Evolutionary conservation across 2,888 invertebrate genomes (phyloP).

Genomic region (Cordilura impudica): DNA sequence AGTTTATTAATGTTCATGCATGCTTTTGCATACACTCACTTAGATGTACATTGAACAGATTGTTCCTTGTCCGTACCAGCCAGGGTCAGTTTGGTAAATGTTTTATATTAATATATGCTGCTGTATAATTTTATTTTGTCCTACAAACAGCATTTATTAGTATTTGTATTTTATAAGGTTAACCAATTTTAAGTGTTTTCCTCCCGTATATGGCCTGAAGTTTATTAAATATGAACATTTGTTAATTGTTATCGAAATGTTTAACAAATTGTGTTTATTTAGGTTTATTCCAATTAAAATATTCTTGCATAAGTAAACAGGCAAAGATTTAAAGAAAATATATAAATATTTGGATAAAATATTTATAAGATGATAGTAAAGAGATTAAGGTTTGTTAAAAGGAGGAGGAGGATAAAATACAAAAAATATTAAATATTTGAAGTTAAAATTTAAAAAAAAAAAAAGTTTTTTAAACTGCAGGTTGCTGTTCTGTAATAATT

Average conservation of each 20-base stretch:
- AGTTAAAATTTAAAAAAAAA: too few species aligned
- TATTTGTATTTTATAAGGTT: not conserved
- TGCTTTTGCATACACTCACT: not conserved
- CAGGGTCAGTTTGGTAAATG: slow-evolving; percentile 1
- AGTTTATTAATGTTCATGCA: slow-evolving; percentile 45
- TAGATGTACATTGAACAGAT: not conserved
- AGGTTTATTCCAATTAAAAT: not conserved
- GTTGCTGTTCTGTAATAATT: too few species aligned
- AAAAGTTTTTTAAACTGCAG: too few species aligned
- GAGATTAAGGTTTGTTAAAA: too few species aligned
- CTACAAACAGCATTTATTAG: slow-evolving; percentile 14
- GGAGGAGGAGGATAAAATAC: too few species aligned
- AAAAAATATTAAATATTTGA: too few species aligned
- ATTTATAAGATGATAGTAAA: too few species aligned
- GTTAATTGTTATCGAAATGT: slow-evolving; percentile 5
- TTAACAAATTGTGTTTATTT: slow-evolving; percentile 13
- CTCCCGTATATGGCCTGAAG: not conserved
- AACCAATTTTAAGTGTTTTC: not conserved
- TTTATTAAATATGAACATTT: slow-evolving; percentile 25
- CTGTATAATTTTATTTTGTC: not conserved
- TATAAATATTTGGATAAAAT: too few species aligned
- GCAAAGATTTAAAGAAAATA: too few species aligned
- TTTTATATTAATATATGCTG: not conserved
- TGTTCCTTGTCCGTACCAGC: not conserved
- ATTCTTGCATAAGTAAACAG: too few species aligned